Evolutionary conservation across 2,888 invertebrate species (phyloP).

Genomic region (Ochropleura plecta): DNA sequence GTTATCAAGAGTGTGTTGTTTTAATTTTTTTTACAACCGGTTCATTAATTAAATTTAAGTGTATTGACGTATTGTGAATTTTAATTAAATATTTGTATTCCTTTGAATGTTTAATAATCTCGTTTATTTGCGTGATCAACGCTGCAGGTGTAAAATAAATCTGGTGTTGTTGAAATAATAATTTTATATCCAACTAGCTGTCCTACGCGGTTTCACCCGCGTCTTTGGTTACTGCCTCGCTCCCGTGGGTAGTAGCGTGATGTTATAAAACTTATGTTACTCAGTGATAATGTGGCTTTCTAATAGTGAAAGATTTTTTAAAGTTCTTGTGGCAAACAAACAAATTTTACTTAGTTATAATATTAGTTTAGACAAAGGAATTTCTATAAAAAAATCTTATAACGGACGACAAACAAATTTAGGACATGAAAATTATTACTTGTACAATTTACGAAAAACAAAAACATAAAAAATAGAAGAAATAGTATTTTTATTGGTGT

Average conservation of each 20-base stretch:
- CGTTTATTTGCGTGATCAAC: constrained; percentile 8
- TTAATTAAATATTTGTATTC: constrained; percentile 30
- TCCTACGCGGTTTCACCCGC: too few relatives aligned
- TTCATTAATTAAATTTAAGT: constrained; percentile 1
- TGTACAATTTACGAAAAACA: constrained; percentile 18
- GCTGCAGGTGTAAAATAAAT: neutral
- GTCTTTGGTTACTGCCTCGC: too few relatives aligned
- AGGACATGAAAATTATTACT: neutral
- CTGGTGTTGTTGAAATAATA: neutral
- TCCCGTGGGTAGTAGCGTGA: too few relatives aligned
- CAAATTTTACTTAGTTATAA: too few relatives aligned
- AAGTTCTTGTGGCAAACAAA: too few relatives aligned
- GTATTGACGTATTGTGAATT: constrained; percentile 28
- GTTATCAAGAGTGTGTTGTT: neutral
- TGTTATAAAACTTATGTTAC: too few relatives aligned
- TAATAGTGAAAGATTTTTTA: too few relatives aligned
- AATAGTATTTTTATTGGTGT: constrained; percentile 27
- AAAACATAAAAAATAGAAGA: constrained; percentile 28
- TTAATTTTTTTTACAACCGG: neutral
- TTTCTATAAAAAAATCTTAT: neutral
- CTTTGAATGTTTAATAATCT: neutral
- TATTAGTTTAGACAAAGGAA: neutral
- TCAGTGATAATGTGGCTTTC: too few relatives aligned
- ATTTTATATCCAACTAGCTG: neutral
- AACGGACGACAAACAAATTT: neutral